Base-by-base conservation (phyloP, 30 jellyfish, hydroid and myxozoan genomes). In the Pelagia noctiluca region DNA sequence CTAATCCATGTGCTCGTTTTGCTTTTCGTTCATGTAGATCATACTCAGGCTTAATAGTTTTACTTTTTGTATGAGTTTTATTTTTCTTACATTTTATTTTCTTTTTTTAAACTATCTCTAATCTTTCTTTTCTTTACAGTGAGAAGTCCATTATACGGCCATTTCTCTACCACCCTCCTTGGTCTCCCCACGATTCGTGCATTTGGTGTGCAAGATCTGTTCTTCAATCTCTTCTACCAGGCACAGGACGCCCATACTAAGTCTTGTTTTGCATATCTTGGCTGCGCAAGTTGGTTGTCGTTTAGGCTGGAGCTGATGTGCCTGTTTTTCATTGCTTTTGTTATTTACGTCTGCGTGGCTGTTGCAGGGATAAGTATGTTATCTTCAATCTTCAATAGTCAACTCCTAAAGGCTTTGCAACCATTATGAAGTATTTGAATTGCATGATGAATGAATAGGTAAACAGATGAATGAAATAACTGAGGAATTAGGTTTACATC, bases 171-270 rank as follows among this genome's bases (percentile, higher is more conserved):
- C 19, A 92, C 98, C 1, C 69, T 92, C 30, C 95, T 92, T 54
- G 98, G 98, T 32, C 85, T 92, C 1, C 96, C 98, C 72, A 92
- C 98, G 38, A 92, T 92, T 35, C 91, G 98, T 35, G 98, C 98
- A n/a, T 92, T 92, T 47, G 85, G 92, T 4, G 95, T 64, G 29
- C 98, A 92, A 70, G 76, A 85, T 7, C 4, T 84, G 26, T 92
- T 92, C 37, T 48, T 88, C 47, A 96, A 92, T 75, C 25, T 92
- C 68, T 80, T 85, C 73, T 90, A 47, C 65, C 47, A 86, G 67
- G 76, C 89, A 1, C 98, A 92, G 68, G 96, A 92, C 42, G 87
- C 54, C 33, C 98, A 92, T 92, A 85, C 98, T 12, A 76, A 78
- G 54, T 96, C 98, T 30, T 92, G 95, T 88, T 82, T 85, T 64